Evolutionary conservation across 2,797 vertebrate genomes (phyloP).

Genomic region (Mormyrops boulengeri): DNA sequence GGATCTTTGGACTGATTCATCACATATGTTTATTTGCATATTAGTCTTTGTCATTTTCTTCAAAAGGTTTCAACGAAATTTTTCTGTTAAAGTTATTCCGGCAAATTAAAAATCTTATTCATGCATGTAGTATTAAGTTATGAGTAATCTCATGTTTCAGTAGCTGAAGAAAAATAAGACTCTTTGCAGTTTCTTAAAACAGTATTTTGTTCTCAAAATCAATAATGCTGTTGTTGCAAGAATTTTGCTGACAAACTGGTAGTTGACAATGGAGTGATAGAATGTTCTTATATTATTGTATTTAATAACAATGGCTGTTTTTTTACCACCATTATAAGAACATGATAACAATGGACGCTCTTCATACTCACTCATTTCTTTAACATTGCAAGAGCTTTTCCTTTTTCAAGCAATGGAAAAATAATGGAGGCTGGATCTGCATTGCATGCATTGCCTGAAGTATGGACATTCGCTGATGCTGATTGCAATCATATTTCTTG

Average conservation of each 20-base stretch:
- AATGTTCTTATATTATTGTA: neutral
- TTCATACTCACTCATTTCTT: neutral
- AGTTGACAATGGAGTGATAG: neutral
- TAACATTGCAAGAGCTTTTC: neutral
- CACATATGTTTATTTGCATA: neutral
- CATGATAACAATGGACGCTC: neutral
- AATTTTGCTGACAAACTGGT: neutral
- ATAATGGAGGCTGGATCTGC: neutral
- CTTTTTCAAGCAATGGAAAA: neutral
- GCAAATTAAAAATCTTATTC: neutral
- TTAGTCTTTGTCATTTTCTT: neutral
- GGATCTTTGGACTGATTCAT: neutral
- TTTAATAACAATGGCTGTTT: neutral
- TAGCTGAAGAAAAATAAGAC: neutral
- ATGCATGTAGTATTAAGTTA: neutral
- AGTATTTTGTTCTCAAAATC: neutral
- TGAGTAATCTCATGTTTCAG: neutral
- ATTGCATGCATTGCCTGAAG: neutral
- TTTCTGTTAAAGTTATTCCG: neutral
- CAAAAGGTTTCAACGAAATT: neutral
- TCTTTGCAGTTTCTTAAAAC: neutral
- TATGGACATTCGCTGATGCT: conserved; percentile 2
- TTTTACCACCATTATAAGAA: neutral
- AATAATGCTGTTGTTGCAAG: neutral
- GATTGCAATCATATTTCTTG: conserved; percentile 11